These are phyloP conservation scores for Acleris cristana DNA, from an alignment of 2,888 invertebrate species.

Conservation along the genomic window DNA sequence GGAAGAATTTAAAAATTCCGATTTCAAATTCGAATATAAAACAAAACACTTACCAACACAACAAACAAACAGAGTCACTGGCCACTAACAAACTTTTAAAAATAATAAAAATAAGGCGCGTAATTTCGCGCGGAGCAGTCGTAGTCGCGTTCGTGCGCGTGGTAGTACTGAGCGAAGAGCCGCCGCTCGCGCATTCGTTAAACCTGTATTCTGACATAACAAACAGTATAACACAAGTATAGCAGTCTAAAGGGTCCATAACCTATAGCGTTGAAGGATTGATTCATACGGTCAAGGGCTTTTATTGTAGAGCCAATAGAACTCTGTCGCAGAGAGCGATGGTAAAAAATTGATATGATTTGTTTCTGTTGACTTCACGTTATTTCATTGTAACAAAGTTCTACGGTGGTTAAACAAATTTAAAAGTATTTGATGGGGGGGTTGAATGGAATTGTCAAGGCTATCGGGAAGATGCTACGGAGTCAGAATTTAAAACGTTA, in stretches of 20 bases:
- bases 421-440: too few relatives aligned
- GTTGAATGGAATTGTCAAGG: too few relatives aligned
- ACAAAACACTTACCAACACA: constrained; percentile 19
- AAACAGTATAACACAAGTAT: constrained; percentile 10
- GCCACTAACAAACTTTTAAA: constrained; percentile 17
- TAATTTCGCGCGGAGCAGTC: constrained; percentile 15
- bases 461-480: too few relatives aligned
- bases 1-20: too few relatives aligned
- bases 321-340: too few relatives aligned
- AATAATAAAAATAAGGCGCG: constrained; percentile 15
- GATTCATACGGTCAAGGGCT: background rate
- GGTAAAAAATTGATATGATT: too few relatives aligned
- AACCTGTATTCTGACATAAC: constrained; percentile 34
- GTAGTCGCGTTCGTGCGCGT: constrained; percentile 26
- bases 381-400: too few relatives aligned
- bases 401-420: too few relatives aligned
- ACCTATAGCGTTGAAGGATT: background rate
- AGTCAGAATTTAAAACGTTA: too few relatives aligned
- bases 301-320: too few relatives aligned
- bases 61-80: constrained; percentile 15
- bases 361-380: too few relatives aligned
- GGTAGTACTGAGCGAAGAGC: constrained; percentile 14
- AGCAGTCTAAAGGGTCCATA: background rate
- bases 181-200: constrained; percentile 27
- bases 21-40: constrained; percentile 16